phyloP scores from a whole-genome alignment of 2,888 invertebrate genomes.

The Eilema depressum region DNA sequence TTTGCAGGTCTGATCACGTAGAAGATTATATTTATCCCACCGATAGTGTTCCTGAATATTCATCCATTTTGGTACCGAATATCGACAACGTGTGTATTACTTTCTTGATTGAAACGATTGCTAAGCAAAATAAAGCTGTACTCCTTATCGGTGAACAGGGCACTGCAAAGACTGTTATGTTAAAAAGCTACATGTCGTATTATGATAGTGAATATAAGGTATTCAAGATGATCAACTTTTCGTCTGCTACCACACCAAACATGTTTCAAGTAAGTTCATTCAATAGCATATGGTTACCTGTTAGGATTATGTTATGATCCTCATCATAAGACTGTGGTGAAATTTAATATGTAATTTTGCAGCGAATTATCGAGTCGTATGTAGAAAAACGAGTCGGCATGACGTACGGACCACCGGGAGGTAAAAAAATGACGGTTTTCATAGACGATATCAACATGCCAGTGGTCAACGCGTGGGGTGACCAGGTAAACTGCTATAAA shows the following conservation, averaged over 20 bases:
- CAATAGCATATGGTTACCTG: too few species aligned
- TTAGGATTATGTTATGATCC: too few species aligned
- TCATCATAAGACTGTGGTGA: background rate
- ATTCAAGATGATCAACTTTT: constrained; percentile 95
- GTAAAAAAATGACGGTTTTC: constrained; percentile 94
- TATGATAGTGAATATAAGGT: constrained; percentile 93
- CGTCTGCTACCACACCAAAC: constrained; percentile 96
- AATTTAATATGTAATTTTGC: constrained; percentile 39
- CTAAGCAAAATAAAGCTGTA: constrained; percentile 93
- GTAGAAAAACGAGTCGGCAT: constrained; percentile 96
- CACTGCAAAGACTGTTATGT: constrained; percentile 97
- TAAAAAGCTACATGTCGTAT: constrained; percentile 92
- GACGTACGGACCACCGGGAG: constrained; percentile 95
- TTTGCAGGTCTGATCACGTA: constrained; percentile 87
- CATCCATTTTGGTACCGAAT: constrained; percentile 94
- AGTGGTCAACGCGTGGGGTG: constrained; percentile 96
- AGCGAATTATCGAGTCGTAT: constrained; percentile 95
- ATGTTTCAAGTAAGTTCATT: constrained; percentile 91
- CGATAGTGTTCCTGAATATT: constrained; percentile 91
- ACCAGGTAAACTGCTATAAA: constrained; percentile 88
- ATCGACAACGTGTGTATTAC: constrained; percentile 95
- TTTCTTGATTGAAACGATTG: constrained; percentile 93
- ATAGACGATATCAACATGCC: constrained; percentile 98
- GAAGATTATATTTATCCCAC: constrained; percentile 91
- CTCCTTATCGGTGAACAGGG: constrained; percentile 96